Base-by-base conservation (phyloP, 2,888 invertebrate genomes). In the Oligia fasciuncula region DNA sequence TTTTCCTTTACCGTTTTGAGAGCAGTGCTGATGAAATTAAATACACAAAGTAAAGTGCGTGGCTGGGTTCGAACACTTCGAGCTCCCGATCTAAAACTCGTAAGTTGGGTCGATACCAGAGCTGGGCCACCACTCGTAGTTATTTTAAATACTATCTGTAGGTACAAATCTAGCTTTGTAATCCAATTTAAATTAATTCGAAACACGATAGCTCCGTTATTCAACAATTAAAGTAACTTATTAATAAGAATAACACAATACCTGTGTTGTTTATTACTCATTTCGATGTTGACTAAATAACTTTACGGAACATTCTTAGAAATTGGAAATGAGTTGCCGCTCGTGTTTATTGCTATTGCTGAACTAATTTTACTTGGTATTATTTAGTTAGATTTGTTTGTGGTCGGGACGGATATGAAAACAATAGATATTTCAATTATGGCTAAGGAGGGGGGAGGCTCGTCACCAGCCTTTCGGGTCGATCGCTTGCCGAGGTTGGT, bases 361-460 rank as follows among this genome's bases (percentile, higher is more conserved):
- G 3, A 63, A 74, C 62, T 49, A 74, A 73, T 73, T 73, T 6
- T 49, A 62, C 76, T 17, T 51, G 60, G 62, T 62, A 62, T 46
- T 73, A 73, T 80, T 80, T 17, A 67, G 23, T 62, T 46, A 11
- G n/a, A 35, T 57, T 49, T 49, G 54, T 63, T 73, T 73, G 80
- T 74, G 80, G 60, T 60, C 67, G 35, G n/a, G 9, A 46, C 14
- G 54, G n/a, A 43, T 66, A 46, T 57, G 49, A 43, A 71, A 71
- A 29, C 40, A 14, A 77, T 57, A 29, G n/a, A 49, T 67, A 54
- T 66, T 40, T 40, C 6, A 23, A 43, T 57, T 13, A n/a, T n/a
- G 14, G 49, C 49, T 49, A 49, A 14, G 49, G 14, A 49, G 49
- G 49, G 14, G 0, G 29, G 29, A 29, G 13, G 13, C 49, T 49